Percentiles rank a stretch among this genome's conserved stretches.
Conservation (phyloP, 2,797 vertebrate genomes). For the Erethizon dorsatum region DNA sequence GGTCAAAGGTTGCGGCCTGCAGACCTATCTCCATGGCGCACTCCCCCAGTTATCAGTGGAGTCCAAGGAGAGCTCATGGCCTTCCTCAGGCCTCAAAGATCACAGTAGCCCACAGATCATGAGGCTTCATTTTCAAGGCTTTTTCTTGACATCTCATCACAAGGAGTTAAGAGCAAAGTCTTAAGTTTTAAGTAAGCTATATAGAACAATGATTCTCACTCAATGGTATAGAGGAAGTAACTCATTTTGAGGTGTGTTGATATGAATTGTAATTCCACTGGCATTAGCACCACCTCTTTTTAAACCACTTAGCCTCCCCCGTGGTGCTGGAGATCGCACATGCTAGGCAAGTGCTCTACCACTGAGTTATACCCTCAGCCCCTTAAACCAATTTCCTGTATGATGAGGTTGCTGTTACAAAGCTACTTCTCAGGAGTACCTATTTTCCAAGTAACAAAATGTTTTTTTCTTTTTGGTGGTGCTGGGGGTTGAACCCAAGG, state of each 20-base stretch:
- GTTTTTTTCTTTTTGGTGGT: not conserved
- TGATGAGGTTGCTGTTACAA: slow-evolving; percentile 3
- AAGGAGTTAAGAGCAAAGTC: slow-evolving; percentile 19
- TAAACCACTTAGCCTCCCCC: not conserved
- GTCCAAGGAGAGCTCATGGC: not conserved
- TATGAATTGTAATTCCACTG: not conserved
- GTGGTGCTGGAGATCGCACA: not conserved
- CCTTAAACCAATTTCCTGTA: not conserved
- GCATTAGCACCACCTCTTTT: not conserved
- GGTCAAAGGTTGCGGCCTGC: not conserved
- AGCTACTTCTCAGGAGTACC: slow-evolving; percentile 13
- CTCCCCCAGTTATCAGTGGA: not conserved
- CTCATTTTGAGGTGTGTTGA: not conserved
- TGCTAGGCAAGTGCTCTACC: not conserved
- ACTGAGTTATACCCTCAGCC: not conserved
- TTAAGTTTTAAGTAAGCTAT: not conserved
- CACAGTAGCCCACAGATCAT: not conserved
- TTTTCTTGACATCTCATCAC: slow-evolving; percentile 1
- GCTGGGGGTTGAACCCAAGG: not conserved
- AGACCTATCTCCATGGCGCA: not conserved
- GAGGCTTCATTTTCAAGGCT: not conserved
- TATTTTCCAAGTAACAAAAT: not conserved
- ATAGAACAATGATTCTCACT: not conserved
- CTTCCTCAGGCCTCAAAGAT: not conserved
- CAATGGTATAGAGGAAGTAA: not conserved